A percentile compares a stretch with the other conserved stretches of the same genome.
Evolutionary conservation across 1,140 invertebrate species (phyloP).

Genomic region (Scaptomyza pallida): DNA sequence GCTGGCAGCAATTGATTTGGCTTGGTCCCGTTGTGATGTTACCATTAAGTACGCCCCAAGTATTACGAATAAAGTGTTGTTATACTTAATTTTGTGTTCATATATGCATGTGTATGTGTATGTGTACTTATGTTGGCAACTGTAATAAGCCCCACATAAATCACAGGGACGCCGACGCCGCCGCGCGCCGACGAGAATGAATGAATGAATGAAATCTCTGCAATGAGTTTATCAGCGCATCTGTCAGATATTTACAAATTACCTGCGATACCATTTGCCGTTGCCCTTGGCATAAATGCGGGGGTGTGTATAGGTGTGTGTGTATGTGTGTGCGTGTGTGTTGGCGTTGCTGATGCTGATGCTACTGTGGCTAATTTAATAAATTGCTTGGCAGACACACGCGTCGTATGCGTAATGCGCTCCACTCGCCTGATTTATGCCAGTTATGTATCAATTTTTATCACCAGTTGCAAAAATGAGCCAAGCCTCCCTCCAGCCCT

Average conservation of each 20-base stretch:
- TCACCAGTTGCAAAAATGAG: slow-evolving; percentile 78
- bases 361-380: slow-evolving; percentile 79
- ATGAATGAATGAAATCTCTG: slow-evolving; percentile 61
- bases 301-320: slow-evolving; percentile 33
- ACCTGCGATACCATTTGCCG: slow-evolving; percentile 57
- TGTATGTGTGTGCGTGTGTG: slow-evolving; percentile 1
- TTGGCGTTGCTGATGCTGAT: slow-evolving; percentile 15
- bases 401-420: slow-evolving; percentile 69
- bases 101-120: slow-evolving; percentile 1
- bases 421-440: slow-evolving; percentile 73
- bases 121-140: slow-evolving; percentile 38
- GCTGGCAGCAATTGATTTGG: slow-evolving; percentile 47
- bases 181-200: slow-evolving; percentile 2
- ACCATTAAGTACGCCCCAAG: slow-evolving; percentile 75
- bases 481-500: neutral
- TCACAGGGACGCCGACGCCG: slow-evolving; percentile 34
- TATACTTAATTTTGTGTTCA: slow-evolving; percentile 31
- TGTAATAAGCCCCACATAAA: slow-evolving; percentile 73
- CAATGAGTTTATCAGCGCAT: slow-evolving; percentile 81
- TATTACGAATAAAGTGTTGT: slow-evolving; percentile 81
- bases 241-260: slow-evolving; percentile 83
- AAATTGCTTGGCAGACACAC: slow-evolving; percentile 64
- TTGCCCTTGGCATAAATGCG: slow-evolving; percentile 34
- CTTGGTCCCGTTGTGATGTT: slow-evolving; percentile 61
- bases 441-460: slow-evolving; percentile 82